Base-by-base conservation (phyloP, 2,797 vertebrate species). In the Danio tinwini region DNA sequence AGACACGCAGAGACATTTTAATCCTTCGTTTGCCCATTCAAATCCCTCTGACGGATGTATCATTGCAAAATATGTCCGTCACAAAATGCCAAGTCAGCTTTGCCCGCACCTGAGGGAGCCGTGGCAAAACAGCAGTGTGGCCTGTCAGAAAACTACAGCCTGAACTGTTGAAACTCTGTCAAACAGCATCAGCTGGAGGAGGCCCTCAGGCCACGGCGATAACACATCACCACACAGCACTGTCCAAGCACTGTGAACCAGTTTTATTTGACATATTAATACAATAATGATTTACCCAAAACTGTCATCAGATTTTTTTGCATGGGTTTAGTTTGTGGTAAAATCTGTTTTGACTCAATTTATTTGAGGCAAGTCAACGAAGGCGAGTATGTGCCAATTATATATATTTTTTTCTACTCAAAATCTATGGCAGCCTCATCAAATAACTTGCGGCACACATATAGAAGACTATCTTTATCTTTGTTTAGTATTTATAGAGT, bases 1-100 rank as follows among this genome's bases (percentile, higher is more conserved):
- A 44, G 17, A 42, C 71, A 19, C 50, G 56, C 21, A 37, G 58
- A 67, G 62, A 71, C 29, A 49, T 76, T 65, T 59, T 59, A 82
- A 82, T 74, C 81, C 55, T 10, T 21, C 39, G 56, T 79, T 74
- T 62, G 55, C 70, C 42, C 56, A 63, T 58, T 79, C 42, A 70
- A 79, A 78, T 64, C 76, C 47, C 50, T 56, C 47, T 73, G 44
- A 47, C 5, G 52, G 5, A 68, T 5, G 52, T n/a, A 50, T 56
- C 58, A 50, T 21, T 3, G 12, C 42, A 45, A 70, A 74, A 45
- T 12, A 71, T 29, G 42, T 75, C 71, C 8, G 5, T 78, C 76
- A 74, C 55, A 75, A 69, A 55, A 40, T 3, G 50, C 58, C 19
- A 53, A 69, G 59, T 72, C 39, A 79, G 47, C 64, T 65, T 42